A percentile compares a stretch with the other conserved stretches of the same genome.
These are phyloP conservation scores for Ptychobarbus kaznakovi DNA, from an alignment of 2,797 vertebrate genomes.

Conservation along the genomic window DNA sequence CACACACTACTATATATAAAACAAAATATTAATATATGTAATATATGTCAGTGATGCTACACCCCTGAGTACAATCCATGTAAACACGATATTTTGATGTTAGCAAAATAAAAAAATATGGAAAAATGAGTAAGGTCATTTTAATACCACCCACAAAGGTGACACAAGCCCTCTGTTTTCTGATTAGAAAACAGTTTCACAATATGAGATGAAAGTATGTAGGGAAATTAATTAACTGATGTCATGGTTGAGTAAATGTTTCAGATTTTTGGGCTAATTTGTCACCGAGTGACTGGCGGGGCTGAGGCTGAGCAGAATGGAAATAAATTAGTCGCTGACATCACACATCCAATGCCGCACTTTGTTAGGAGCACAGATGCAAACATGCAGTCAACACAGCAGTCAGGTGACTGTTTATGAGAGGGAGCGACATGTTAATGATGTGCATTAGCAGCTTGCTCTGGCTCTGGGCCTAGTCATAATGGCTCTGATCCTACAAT, in stretches of 20 bases:
- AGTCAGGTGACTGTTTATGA: conserved; percentile 12
- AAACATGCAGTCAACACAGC: conserved; percentile 33
- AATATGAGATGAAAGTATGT: conserved; percentile 76
- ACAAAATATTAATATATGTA: background rate
- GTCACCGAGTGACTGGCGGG: conserved; percentile 81
- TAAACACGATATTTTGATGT: background rate
- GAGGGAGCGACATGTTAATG: conserved; percentile 23
- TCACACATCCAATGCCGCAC: conserved; percentile 24
- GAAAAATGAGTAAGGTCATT: background rate
- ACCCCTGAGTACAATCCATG: background rate
- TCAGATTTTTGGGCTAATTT: conserved; percentile 90
- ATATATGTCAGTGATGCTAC: background rate
- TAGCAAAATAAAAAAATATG: background rate
- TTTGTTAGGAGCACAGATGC: conserved; percentile 16
- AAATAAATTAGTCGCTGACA: conserved; percentile 51
- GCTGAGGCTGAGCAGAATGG: conserved; percentile 46
- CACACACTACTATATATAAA: too few species aligned
- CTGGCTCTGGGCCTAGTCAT: conserved; percentile 20
- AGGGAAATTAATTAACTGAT: conserved; percentile 90
- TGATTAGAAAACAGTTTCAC: conserved; percentile 62
- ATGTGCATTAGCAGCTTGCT: conserved; percentile 27
- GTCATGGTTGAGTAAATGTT: conserved; percentile 84
- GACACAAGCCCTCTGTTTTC: conserved; percentile 24
- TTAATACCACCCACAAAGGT: conserved; percentile 1
- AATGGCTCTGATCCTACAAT: conserved; percentile 38